Evolutionary conservation across 2,888 invertebrate genomes (phyloP).

Genomic region (Silvanus unidentatus): DNA sequence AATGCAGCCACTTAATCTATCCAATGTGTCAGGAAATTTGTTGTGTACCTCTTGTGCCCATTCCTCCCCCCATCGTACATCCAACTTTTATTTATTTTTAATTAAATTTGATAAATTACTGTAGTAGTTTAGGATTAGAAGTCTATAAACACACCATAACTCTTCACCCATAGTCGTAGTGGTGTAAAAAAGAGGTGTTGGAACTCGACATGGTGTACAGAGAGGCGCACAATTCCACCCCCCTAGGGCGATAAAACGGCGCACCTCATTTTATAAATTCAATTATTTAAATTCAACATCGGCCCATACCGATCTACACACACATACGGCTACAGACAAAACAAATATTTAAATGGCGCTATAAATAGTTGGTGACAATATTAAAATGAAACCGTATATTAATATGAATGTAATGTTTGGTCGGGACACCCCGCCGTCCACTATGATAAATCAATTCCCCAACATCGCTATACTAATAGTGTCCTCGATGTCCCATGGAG

Average conservation of each 20-base stretch:
- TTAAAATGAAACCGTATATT: conserved; percentile 46
- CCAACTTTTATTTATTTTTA: no score
- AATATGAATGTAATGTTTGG: conserved; percentile 44
- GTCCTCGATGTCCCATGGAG: conserved; percentile 42
- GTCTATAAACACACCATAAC: no score
- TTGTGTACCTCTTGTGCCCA: no score
- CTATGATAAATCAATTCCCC: conserved; percentile 48
- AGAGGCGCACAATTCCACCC: conserved; percentile 5
- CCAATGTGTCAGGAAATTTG: no score
- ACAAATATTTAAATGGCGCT: conserved; percentile 44
- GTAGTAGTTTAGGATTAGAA: no score
- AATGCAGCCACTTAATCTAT: no score
- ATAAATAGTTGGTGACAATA: conserved; percentile 50
- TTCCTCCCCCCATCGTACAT: no score
- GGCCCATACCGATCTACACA: neutral
- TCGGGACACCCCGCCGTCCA: conserved; percentile 37
- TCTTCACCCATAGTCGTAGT: no score
- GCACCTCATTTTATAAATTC: conserved; percentile 42
- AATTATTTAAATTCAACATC: conserved; percentile 39
- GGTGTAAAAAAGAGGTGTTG: no score
- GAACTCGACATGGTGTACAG: no score
- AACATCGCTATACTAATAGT: conserved; percentile 45
- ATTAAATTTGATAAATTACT: no score
- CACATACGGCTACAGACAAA: conserved; percentile 24
- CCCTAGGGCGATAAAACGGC: conserved; percentile 36